These are phyloP conservation scores for Anaspis maculata DNA, from an alignment of 2,888 invertebrate genomes.

Conservation along the genomic window DNA sequence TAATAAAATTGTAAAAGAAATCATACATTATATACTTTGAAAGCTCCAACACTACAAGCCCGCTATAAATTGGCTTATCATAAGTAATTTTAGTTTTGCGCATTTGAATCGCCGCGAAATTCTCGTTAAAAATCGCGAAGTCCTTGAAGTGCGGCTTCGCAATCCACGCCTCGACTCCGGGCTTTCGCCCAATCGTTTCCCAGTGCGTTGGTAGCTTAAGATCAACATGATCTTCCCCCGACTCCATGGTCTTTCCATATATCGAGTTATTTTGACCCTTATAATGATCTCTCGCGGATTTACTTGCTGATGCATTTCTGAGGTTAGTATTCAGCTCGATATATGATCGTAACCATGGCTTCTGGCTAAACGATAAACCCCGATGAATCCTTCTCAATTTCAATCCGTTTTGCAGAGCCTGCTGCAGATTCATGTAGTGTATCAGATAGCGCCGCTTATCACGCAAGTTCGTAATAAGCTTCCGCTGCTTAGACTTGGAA, in stretches of 20 bases:
- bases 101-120: slow-evolving; percentile 5
- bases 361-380: neutral
- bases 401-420: slow-evolving; percentile 1
- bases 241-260: slow-evolving; percentile 8
- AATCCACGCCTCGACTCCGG: slow-evolving; percentile 2
- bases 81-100: neutral
- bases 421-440: slow-evolving; percentile 1
- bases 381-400: slow-evolving; percentile 1
- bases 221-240: slow-evolving; percentile 2
- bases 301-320: neutral
- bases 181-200: slow-evolving; percentile 1
- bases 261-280: slow-evolving; percentile 6
- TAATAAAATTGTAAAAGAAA: slow-evolving; percentile 1
- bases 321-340: neutral
- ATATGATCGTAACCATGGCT: neutral
- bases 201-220: slow-evolving; percentile 5
- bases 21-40: slow-evolving; percentile 1
- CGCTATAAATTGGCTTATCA: slow-evolving; percentile 4
- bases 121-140: slow-evolving; percentile 1
- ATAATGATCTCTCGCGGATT: slow-evolving; percentile 2
- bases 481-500: slow-evolving; percentile 10
- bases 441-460: slow-evolving; percentile 1
- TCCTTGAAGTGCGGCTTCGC: slow-evolving; percentile 5
- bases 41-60: slow-evolving; percentile 2
- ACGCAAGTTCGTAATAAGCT: slow-evolving; percentile 18